phyloP scores from a whole-genome alignment of 1,140 invertebrate species.

The Nymphalis io region DNA sequence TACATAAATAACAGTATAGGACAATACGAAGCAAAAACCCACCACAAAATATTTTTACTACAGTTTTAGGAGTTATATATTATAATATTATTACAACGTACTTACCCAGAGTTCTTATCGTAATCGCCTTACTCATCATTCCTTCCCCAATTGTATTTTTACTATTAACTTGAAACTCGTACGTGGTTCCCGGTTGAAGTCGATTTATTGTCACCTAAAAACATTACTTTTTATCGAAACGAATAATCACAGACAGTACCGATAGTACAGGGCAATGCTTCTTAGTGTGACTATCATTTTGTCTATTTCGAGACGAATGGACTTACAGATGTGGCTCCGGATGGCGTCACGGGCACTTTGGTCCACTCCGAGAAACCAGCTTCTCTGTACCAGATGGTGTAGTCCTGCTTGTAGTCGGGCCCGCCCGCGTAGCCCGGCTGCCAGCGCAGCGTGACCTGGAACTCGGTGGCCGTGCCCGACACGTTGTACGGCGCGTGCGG shows the following conservation, averaged over 20 bases:
- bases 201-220: constrained; percentile 92
- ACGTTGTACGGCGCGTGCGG: constrained; percentile 98
- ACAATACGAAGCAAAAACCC: constrained; percentile 1
- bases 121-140: constrained; percentile 96
- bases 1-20: constrained; percentile 2
- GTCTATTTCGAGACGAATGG: background rate
- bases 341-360: constrained; percentile 95
- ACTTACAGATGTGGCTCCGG: constrained; percentile 88
- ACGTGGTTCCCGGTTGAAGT: constrained; percentile 92
- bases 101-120: constrained; percentile 94
- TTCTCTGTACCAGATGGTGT: constrained; percentile 95
- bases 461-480: constrained; percentile 91
- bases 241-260: too few relatives aligned
- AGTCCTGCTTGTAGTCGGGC: constrained; percentile 95
- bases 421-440: constrained; percentile 97
- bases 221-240: background rate
- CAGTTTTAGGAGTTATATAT: background rate
- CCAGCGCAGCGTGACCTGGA: constrained; percentile 94
- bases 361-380: constrained; percentile 92
- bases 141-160: constrained; percentile 96
- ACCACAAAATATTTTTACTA: background rate
- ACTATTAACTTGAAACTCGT: constrained; percentile 98
- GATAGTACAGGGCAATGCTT: too few relatives aligned
- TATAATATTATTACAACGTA: background rate
- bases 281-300: background rate